Evolutionary conservation across 2,797 vertebrate species (phyloP).

Genomic region (Synanceia verrucosa): DNA sequence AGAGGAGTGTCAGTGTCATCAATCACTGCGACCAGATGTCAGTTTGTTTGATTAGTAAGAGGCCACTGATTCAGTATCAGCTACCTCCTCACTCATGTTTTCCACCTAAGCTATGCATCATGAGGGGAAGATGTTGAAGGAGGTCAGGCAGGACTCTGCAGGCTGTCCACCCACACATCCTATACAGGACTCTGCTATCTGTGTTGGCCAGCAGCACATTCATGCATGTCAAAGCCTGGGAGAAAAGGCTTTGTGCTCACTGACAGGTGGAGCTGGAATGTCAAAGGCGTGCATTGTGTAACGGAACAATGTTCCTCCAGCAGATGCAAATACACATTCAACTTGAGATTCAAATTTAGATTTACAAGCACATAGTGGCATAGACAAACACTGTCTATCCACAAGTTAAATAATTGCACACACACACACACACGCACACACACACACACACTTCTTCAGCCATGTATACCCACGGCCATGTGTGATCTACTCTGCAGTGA

Average conservation of each 20-base stretch:
- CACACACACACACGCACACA: constrained; percentile 5
- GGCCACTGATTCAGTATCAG: neutral
- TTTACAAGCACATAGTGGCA: constrained; percentile 14
- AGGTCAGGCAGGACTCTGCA: constrained; percentile 51
- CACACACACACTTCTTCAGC: constrained; percentile 4
- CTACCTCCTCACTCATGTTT: constrained; percentile 15
- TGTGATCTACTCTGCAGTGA: constrained; percentile 42
- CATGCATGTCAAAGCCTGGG: constrained; percentile 51
- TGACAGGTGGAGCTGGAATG: constrained; percentile 72
- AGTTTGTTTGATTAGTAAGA: constrained; percentile 20
- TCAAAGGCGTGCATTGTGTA: constrained; percentile 65
- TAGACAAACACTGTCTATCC: constrained; percentile 41
- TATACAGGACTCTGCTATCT: constrained; percentile 59
- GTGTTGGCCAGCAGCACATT: constrained; percentile 53
- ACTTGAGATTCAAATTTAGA: constrained; percentile 65
- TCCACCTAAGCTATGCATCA: constrained; percentile 15
- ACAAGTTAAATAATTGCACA: constrained; percentile 39
- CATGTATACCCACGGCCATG: constrained; percentile 23
- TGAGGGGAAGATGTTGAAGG: constrained; percentile 35
- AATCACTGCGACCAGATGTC: constrained; percentile 13
- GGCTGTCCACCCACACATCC: constrained; percentile 63
- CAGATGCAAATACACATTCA: constrained; percentile 52
- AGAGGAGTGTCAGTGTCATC: neutral
- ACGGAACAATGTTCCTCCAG: constrained; percentile 53
- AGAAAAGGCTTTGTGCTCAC: constrained; percentile 59